These are phyloP conservation scores for Gymnoscopelus microlampas DNA, from an alignment of 2,797 vertebrate species.

Conservation along the genomic window DNA sequence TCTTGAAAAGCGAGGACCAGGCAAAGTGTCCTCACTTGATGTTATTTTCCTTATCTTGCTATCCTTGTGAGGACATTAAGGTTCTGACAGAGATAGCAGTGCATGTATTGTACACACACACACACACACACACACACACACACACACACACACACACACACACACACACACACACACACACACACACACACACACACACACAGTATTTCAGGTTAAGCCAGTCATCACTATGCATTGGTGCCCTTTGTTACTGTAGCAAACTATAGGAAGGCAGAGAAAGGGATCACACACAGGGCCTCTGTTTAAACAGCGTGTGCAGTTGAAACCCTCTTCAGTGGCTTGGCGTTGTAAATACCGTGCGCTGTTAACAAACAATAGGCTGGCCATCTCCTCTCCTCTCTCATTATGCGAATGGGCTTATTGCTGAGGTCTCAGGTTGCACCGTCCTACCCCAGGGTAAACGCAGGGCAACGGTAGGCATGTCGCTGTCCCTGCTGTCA, in stretches of 20 bases:
- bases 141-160: too few relatives aligned
- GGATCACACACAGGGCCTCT: constrained; percentile 11
- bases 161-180: too few relatives aligned
- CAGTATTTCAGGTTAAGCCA: background rate
- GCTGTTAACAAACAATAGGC: constrained; percentile 44
- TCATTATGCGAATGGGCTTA: constrained; percentile 17
- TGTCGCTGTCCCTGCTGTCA: constrained; percentile 10
- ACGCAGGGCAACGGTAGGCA: background rate
- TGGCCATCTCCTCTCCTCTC: constrained; percentile 9
- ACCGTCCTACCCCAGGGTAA: background rate
- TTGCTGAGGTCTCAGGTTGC: constrained; percentile 27
- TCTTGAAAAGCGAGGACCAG: too few relatives aligned
- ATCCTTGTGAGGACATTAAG: too few relatives aligned
- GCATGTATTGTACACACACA: background rate
- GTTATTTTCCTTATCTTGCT: too few relatives aligned
- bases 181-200: too few relatives aligned
- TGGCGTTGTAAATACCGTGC: constrained; percentile 39
- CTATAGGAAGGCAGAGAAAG: background rate
- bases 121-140: constrained; percentile 8
- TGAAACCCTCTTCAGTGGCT: constrained; percentile 8
- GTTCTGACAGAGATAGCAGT: too few relatives aligned
- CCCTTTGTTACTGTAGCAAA: background rate
- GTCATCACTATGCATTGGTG: background rate
- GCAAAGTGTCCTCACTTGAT: too few relatives aligned
- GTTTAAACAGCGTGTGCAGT: constrained; percentile 45